These are phyloP conservation scores for Lasioglossum morio DNA, from an alignment of 2,888 invertebrate species.

Conservation along the genomic window DNA sequence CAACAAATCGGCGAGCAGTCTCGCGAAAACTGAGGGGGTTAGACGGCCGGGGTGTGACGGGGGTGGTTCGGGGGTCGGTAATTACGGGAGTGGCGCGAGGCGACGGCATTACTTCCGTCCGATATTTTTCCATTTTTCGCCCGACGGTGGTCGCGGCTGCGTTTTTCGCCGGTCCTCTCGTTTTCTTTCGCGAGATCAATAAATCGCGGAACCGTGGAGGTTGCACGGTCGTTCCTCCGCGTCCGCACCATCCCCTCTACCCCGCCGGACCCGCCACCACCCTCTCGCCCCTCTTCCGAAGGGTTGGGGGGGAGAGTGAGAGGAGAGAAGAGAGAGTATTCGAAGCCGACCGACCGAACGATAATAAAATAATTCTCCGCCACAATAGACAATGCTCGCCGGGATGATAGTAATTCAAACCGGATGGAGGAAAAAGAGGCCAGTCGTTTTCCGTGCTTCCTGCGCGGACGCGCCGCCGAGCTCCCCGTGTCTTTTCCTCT, in stretches of 20 bases:
- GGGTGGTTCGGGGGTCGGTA: slow-evolving; percentile 23
- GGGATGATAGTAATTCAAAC: slow-evolving; percentile 83
- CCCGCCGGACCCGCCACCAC: slow-evolving; percentile 18
- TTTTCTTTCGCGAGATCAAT: slow-evolving; percentile 71
- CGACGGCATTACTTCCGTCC: slow-evolving; percentile 52
- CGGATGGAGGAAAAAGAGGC: slow-evolving; percentile 75
- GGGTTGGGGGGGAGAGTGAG: not conserved
- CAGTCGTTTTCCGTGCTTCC: slow-evolving; percentile 81
- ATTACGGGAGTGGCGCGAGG: slow-evolving; percentile 47
- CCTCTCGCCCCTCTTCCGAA: not conserved
- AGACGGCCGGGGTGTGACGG: too few relatives aligned
- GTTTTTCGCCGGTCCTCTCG: slow-evolving; percentile 65
- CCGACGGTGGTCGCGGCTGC: slow-evolving; percentile 41
- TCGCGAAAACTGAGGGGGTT: slow-evolving; percentile 19
- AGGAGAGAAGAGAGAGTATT: slow-evolving; percentile 44
- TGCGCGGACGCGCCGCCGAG: slow-evolving; percentile 44
- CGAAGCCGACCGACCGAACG: slow-evolving; percentile 75
- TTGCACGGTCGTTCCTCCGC: slow-evolving; percentile 61
- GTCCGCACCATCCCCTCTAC: slow-evolving; percentile 38
- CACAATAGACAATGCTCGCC: slow-evolving; percentile 83
- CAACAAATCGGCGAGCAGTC: slow-evolving; percentile 27
- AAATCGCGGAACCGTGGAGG: slow-evolving; percentile 67
- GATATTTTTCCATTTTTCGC: slow-evolving; percentile 62
- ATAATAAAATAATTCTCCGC: slow-evolving; percentile 84
- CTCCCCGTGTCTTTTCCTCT: slow-evolving; percentile 44